Conservation (phyloP, 2,888 invertebrate genomes). For the Zaprionus bogoriensis region DNA sequence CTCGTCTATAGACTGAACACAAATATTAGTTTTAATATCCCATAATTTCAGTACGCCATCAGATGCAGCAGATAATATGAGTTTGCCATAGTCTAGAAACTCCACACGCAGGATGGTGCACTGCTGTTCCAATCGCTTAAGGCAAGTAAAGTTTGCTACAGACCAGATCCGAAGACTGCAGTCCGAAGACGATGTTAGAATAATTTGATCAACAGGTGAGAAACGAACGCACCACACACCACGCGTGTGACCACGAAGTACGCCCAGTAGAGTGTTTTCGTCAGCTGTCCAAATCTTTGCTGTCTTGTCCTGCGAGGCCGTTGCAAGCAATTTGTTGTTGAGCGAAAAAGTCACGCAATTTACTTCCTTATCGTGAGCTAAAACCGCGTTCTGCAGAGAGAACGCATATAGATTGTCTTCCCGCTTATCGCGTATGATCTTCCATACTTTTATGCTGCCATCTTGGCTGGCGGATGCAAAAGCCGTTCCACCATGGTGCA, state of each 20-base stretch:
- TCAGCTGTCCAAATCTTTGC: constrained; percentile 94
- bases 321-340: constrained; percentile 94
- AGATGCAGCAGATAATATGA: constrained; percentile 92
- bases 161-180: constrained; percentile 95
- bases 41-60: constrained; percentile 97
- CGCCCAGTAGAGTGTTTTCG: constrained; percentile 88
- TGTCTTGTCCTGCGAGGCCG: constrained; percentile 97
- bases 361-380: constrained; percentile 96
- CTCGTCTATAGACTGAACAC: constrained; percentile 92
- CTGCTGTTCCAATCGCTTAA: constrained; percentile 92
- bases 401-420: constrained; percentile 85
- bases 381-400: constrained; percentile 82
- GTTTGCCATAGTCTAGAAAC: constrained; percentile 93
- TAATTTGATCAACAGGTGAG: constrained; percentile 96
- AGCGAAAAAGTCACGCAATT: constrained; percentile 94
- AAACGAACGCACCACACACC: constrained; percentile 97
- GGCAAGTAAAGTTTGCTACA: constrained; percentile 90
- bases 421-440: constrained; percentile 84
- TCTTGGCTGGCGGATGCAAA: constrained; percentile 93
- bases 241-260: constrained; percentile 93
- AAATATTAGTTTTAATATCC: constrained; percentile 94
- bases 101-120: constrained; percentile 92
- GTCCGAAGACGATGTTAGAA: constrained; percentile 94
- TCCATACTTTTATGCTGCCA: constrained; percentile 94
- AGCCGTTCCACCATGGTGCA: constrained; percentile 86